Evolutionary conservation across 2,888 invertebrate species (phyloP), one percentile per base, ranked within the genome.

Genomic region (Oconnorella tubifera): DNA sequence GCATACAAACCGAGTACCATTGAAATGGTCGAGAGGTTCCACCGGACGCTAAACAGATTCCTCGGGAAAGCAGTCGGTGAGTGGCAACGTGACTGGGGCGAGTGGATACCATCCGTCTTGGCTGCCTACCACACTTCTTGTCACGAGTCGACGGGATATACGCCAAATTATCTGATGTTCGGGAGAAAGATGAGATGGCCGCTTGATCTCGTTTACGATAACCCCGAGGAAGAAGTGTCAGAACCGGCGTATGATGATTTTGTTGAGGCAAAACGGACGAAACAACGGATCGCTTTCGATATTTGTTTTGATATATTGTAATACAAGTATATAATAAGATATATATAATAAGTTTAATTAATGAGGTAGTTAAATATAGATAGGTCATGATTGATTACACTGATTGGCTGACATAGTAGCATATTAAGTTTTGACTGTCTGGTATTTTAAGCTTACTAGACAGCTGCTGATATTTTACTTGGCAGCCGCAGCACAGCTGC

Each of bases 21-120:
- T 28, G 56, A 31, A 27, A 4, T 10, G 6, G 10, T 56, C 6
- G 56, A 56, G 23, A 10, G 56, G 6, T 56, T 10, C 6, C 56
- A 56, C 29, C 25, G 29, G 32, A 56, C 56, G 10, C 23, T 56
- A 14, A 56, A 56, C 28, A 14, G 28, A 23, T 28, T 56, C 28
- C 56, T 56, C 10, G 14, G 27, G 3, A 56, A 56, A 28, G 28
- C 29, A 14, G 31, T 32, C 10, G 28, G 4, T 4, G 32, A 6
- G 10, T 14, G 29, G 23, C 28, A 56, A 10, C 6, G 14, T 28
- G 28, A 28, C 14, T 56, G 56, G 56, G 29, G 29, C 19, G 14
- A 6, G 14, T 32, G 29, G 25, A 4, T 56, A 14, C 31, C 31
- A 29, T 6, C 6, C 6, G 56, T 32, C 32, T 27, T 28, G 10